Evolutionary conservation across 1,140 invertebrate species (phyloP).

Genomic region (Brachionus rotundiformis): DNA sequence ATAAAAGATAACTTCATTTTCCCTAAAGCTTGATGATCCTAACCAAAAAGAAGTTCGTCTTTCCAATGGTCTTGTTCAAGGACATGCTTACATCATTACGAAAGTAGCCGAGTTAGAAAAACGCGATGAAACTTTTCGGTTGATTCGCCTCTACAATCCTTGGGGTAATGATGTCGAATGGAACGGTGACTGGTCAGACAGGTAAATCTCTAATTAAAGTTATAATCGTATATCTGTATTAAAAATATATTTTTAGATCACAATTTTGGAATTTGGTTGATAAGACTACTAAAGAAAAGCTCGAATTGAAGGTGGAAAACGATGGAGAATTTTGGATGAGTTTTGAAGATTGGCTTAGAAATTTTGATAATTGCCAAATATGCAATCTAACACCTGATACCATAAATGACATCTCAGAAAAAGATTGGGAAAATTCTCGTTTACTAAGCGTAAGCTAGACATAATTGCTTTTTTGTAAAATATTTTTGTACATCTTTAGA

Average conservation of each 20-base stretch:
- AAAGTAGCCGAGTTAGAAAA: constrained; percentile 48
- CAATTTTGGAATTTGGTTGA: constrained; percentile 82
- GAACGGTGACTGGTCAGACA: constrained; percentile 72
- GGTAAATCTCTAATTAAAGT: no score
- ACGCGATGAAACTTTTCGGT: not conserved
- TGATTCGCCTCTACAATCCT: constrained; percentile 71
- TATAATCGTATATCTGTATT: no score
- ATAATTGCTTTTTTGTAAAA: not conserved
- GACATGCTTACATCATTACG: constrained; percentile 52
- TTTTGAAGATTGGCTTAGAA: constrained; percentile 51
- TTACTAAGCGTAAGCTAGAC: not conserved
- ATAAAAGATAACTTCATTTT: not conserved
- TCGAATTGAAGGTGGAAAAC: constrained; percentile 68
- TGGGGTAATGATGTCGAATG: constrained; percentile 98
- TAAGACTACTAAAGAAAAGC: constrained; percentile 79
- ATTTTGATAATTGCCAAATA: constrained; percentile 52
- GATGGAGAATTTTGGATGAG: constrained; percentile 53
- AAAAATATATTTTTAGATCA: not conserved
- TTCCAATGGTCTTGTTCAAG: constrained; percentile 29
- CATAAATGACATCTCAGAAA: constrained; percentile 25
- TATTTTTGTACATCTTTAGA: not conserved
- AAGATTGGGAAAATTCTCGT: constrained; percentile 16
- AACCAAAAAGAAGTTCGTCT: constrained; percentile 26
- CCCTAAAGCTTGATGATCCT: not conserved
- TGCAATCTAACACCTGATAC: constrained; percentile 51